A percentile compares a stretch with the other conserved stretches of the same genome.
Conservation (phyloP, 2,797 vertebrate genomes). For the Allobates femoralis region DNA sequence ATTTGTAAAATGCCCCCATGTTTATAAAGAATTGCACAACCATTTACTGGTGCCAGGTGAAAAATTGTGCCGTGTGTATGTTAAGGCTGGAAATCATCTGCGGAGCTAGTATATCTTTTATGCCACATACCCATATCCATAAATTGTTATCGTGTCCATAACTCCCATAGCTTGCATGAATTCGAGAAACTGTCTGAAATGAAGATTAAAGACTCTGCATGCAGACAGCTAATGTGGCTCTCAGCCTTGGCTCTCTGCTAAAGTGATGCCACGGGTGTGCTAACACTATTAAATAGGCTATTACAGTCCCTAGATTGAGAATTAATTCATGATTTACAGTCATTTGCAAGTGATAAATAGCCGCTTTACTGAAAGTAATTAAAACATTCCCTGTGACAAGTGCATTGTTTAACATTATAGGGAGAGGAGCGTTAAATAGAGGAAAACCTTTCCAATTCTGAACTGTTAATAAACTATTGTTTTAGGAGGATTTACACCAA, state of each 20-base stretch:
- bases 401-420: slow-evolving; percentile 50
- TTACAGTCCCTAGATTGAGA: slow-evolving; percentile 43
- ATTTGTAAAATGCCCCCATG: not conserved
- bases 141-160: not conserved
- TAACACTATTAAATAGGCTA: slow-evolving; percentile 50
- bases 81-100: not conserved
- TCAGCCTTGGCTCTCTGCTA: slow-evolving; percentile 27
- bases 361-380: slow-evolving; percentile 53
- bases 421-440: not conserved
- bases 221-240: slow-evolving; percentile 16
- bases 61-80: not conserved
- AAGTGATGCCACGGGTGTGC: slow-evolving; percentile 36
- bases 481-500: slow-evolving; percentile 22
- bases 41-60: slow-evolving; percentile 22
- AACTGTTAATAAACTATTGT: slow-evolving; percentile 31
- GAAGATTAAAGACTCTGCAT: not conserved
- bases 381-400: slow-evolving; percentile 44
- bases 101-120: not conserved
- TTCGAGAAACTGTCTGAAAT: not conserved
- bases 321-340: slow-evolving; percentile 51
- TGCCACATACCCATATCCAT: slow-evolving; percentile 9
- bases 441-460: slow-evolving; percentile 41
- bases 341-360: slow-evolving; percentile 43
- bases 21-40: not conserved
- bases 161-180: not conserved